Conservation (phyloP, 1,140 invertebrate species). For the Zaprionus lachaisei region DNA sequence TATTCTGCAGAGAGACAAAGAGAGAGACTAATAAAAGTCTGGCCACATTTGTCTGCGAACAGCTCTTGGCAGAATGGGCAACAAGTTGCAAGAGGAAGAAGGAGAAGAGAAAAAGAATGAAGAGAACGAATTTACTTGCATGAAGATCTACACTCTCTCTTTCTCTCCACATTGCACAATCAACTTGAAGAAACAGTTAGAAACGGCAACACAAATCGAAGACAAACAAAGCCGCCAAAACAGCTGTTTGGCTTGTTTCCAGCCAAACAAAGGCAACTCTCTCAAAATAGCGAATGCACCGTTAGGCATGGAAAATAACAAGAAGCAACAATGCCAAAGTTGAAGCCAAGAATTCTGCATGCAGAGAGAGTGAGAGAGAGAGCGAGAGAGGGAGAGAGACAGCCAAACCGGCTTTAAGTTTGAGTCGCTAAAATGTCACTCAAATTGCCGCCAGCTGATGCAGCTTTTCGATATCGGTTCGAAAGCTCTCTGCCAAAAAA, state of each 20-base stretch:
- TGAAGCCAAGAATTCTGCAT: constrained; percentile 31
- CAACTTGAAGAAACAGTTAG: neutral
- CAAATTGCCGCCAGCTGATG: constrained; percentile 52
- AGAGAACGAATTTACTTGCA: too few species aligned
- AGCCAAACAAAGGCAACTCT: constrained; percentile 31
- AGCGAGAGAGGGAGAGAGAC: constrained; percentile 12
- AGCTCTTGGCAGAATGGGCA: constrained; percentile 1
- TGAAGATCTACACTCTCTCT: neutral
- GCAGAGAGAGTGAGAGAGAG: constrained; percentile 29
- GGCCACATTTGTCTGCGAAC: constrained; percentile 4
- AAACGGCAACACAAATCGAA: neutral
- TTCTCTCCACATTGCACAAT: neutral
- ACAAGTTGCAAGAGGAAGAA: constrained; percentile 14
- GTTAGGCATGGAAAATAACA: constrained; percentile 50
- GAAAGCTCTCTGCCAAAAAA: constrained; percentile 52
- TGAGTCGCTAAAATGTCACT: constrained; percentile 22
- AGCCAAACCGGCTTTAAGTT: constrained; percentile 37
- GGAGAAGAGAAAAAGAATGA: too few species aligned
- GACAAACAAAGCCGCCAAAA: constrained; percentile 34
- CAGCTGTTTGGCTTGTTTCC: constrained; percentile 22
- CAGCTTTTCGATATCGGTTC: constrained; percentile 53
- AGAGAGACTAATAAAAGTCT: constrained; percentile 11
- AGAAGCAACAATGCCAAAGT: constrained; percentile 3
- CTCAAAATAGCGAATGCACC: constrained; percentile 52
- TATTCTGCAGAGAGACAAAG: constrained; percentile 4